phyloP scores from a whole-genome alignment of 2,797 vertebrate species.

The Chrysocyon brachyurus region DNA sequence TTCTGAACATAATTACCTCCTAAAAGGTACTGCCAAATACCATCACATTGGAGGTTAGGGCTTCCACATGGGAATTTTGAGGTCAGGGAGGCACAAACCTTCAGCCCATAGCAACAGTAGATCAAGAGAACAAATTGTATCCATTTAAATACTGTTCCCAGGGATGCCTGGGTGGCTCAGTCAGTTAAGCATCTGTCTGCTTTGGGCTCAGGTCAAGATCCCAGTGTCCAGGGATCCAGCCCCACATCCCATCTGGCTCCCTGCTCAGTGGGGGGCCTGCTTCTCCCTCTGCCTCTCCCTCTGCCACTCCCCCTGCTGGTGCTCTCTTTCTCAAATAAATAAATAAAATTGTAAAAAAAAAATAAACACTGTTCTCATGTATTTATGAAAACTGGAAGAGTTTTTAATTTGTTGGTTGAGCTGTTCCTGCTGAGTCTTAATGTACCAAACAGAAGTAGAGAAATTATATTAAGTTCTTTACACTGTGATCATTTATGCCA shows the following conservation, averaged over 20 bases:
- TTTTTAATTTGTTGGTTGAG: conserved; percentile 42
- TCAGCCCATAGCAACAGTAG: not conserved
- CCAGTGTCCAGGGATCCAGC: not conserved
- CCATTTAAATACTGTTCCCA: not conserved
- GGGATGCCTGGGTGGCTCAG: not conserved
- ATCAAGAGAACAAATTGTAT: not conserved
- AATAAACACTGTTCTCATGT: not conserved
- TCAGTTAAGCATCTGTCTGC: not conserved
- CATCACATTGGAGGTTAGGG: not conserved
- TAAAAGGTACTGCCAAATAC: not conserved
- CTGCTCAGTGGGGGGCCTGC: not conserved
- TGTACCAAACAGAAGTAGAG: conserved; percentile 42
- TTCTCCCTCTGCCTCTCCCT: not conserved
- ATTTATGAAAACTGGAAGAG: not conserved
- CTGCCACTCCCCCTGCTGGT: not conserved
- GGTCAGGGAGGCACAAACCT: not conserved
- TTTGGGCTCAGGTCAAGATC: not conserved
- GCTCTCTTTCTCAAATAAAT: not conserved
- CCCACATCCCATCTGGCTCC: not conserved
- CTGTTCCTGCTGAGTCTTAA: conserved; percentile 49
- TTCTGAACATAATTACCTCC: not conserved
- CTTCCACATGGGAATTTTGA: not conserved
- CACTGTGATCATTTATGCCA: conserved; percentile 59
- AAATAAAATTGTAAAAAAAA: not conserved
- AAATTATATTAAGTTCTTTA: conserved; percentile 63